Evolutionary conservation across 2,797 vertebrate species (phyloP).

Genomic region (Spinus pinus): DNA sequence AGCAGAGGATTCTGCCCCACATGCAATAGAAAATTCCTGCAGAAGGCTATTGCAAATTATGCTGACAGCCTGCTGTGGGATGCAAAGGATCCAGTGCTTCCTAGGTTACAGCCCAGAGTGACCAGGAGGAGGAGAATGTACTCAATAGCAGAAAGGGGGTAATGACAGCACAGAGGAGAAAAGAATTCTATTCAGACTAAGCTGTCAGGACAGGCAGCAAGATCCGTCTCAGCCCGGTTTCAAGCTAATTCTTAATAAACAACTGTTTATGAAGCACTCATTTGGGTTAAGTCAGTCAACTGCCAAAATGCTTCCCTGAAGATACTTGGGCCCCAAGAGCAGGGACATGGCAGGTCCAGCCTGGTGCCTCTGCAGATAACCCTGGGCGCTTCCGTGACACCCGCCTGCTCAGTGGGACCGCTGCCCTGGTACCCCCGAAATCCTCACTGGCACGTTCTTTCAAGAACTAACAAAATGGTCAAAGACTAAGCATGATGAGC

Average conservation of each 20-base stretch:
- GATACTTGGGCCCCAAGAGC: fast-evolving
- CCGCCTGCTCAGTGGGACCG: background rate
- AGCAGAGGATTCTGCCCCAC: background rate
- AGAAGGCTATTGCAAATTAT: background rate
- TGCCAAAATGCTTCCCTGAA: background rate
- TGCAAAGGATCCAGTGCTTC: background rate
- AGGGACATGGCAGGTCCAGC: background rate
- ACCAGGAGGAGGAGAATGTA: background rate
- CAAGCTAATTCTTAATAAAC: background rate
- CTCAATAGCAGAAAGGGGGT: background rate
- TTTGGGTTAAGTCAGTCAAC: background rate
- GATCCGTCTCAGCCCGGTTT: background rate
- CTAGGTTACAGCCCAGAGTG: background rate
- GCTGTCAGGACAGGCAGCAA: background rate
- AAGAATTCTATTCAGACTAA: background rate
- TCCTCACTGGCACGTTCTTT: background rate
- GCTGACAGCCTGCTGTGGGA: background rate
- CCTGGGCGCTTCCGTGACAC: fast-evolving
- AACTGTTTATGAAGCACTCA: background rate
- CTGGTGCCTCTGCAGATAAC: background rate
- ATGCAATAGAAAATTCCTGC: background rate
- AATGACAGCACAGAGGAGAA: background rate
- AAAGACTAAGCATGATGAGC: background rate
- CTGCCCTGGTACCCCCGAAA: background rate
- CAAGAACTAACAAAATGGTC: background rate